phyloP scores from a whole-genome alignment of 2,113 vertebrate species.

The Colossoma macropomum region DNA sequence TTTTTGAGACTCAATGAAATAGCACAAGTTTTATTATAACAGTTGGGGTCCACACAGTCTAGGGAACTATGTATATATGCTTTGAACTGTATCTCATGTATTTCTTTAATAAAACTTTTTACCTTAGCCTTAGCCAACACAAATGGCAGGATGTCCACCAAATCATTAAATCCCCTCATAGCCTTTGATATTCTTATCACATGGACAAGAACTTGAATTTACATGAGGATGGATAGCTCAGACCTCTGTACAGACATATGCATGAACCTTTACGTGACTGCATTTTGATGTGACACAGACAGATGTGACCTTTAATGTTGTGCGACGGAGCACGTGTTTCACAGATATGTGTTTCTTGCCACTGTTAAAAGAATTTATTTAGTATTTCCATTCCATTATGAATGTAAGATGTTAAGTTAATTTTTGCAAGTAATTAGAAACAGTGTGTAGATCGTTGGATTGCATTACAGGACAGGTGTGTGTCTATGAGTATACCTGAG shows the following conservation, averaged over 20 bases:
- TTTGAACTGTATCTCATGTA: background rate
- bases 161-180: background rate
- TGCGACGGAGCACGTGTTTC: conserved; percentile 9
- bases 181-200: conserved; percentile 20
- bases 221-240: conserved; percentile 4
- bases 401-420: background rate
- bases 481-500: too few relatives aligned
- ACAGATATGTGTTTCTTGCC: conserved; percentile 22
- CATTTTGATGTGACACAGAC: conserved; percentile 39
- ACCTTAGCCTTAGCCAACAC: background rate
- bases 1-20: conserved; percentile 6
- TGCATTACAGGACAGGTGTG: too few relatives aligned
- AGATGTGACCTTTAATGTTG: conserved; percentile 46
- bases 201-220: background rate
- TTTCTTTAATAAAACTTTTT: background rate
- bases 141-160: background rate
- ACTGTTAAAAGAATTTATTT: background rate
- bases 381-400: too few relatives aligned
- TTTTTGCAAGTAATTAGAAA: background rate
- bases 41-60: background rate
- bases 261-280: conserved; percentile 1
- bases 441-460: background rate
- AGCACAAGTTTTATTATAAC: background rate
- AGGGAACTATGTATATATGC: background rate
- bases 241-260: background rate